Evolutionary conservation across 2,113 vertebrate genomes (phyloP).

Genomic region (Grammomys dolichurus): DNA sequence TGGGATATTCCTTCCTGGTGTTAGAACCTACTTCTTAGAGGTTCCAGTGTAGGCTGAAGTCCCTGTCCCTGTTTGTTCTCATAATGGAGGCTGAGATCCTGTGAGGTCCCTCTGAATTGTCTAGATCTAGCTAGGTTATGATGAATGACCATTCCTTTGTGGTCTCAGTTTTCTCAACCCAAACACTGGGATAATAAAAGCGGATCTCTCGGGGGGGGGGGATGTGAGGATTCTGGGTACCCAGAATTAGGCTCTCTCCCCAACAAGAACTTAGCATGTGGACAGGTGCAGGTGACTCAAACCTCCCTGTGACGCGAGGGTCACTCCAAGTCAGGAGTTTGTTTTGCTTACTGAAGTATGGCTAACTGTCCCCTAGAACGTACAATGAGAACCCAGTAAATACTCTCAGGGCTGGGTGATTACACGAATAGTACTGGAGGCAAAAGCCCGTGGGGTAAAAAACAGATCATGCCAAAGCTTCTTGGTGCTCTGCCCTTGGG

Average conservation of each 20-base stretch:
- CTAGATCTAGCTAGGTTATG: background rate
- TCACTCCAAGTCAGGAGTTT: background rate
- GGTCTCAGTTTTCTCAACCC: background rate
- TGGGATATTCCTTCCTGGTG: background rate
- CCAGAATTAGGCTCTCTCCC: background rate
- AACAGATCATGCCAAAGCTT: background rate
- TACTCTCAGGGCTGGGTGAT: background rate
- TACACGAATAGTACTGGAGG: background rate
- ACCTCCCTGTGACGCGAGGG: background rate
- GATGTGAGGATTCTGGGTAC: background rate
- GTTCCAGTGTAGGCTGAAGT: background rate
- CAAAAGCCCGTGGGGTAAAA: background rate
- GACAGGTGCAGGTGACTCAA: too few species aligned
- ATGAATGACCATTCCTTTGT: background rate
- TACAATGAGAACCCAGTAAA: background rate
- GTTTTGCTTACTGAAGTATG: background rate
- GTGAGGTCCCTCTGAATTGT: background rate
- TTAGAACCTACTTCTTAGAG: background rate
- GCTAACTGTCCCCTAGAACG: background rate
- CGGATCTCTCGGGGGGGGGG: background rate
- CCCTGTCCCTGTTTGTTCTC: background rate
- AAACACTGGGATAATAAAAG: background rate
- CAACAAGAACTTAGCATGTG: background rate
- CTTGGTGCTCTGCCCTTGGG: background rate
- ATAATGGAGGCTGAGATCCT: background rate